These are phyloP conservation scores for Grantiella picta DNA, from an alignment of 2,113 vertebrate genomes.

Conservation along the genomic window DNA sequence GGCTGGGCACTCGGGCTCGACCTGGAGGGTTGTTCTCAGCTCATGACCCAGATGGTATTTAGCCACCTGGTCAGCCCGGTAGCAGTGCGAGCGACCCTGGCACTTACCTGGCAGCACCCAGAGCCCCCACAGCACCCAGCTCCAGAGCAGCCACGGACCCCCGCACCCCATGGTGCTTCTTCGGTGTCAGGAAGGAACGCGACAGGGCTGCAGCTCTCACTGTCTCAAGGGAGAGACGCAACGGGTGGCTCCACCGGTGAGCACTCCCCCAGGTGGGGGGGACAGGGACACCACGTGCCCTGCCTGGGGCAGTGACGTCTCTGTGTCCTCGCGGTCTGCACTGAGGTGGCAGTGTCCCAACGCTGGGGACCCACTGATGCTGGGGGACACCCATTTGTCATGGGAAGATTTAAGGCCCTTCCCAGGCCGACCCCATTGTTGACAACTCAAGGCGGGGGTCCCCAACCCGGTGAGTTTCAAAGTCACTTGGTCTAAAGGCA, in stretches of 20 bases:
- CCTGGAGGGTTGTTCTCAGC: accelerated
- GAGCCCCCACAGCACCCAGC: slow-evolving; percentile 15
- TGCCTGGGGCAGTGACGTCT: background rate
- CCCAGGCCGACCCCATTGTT: background rate
- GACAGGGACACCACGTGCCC: background rate
- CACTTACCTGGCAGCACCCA: slow-evolving; percentile 41
- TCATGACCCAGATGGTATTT: background rate
- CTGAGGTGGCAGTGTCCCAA: background rate
- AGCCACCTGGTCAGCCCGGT: accelerated
- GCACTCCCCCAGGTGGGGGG: background rate
- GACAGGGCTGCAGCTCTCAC: background rate
- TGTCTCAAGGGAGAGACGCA: background rate
- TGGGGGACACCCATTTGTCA: background rate
- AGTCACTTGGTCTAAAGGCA: background rate
- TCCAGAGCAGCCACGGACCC: background rate
- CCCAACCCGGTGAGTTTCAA: accelerated
- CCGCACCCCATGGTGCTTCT: background rate
- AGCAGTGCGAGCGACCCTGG: accelerated
- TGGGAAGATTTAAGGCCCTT: background rate
- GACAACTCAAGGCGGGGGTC: background rate
- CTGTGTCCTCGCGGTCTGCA: background rate
- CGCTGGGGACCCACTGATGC: background rate
- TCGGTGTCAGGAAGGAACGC: background rate
- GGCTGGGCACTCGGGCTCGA: accelerated
- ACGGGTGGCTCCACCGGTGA: background rate